phyloP scores from a whole-genome alignment of 2,797 vertebrate species.

The Siniperca undulata region DNA sequence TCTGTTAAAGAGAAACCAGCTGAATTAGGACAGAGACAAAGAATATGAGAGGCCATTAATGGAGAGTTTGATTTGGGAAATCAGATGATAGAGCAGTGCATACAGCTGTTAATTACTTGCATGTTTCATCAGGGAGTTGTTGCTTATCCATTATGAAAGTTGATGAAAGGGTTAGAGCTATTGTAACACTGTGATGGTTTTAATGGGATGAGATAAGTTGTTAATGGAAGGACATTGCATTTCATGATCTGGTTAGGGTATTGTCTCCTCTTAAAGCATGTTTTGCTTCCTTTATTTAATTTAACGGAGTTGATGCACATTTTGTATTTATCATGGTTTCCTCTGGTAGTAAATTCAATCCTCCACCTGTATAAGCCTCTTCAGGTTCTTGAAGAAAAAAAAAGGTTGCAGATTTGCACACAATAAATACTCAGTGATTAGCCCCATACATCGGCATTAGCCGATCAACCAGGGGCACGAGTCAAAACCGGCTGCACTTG shows the following conservation, averaged over 20 bases:
- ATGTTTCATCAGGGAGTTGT: conserved; percentile 4
- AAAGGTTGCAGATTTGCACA: conserved; percentile 13
- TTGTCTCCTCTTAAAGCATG: background rate
- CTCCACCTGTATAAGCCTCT: background rate
- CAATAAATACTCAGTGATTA: background rate
- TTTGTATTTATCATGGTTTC: background rate
- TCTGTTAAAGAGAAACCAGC: background rate
- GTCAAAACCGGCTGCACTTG: conserved; percentile 8
- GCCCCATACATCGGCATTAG: background rate
- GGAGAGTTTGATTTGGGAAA: conserved; percentile 11
- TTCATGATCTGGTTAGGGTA: background rate
- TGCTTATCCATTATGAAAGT: background rate
- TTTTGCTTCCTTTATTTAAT: conserved; percentile 14
- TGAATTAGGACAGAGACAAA: background rate
- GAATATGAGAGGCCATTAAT: background rate
- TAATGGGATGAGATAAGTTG: background rate
- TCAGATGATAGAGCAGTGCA: background rate
- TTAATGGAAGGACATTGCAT: background rate
- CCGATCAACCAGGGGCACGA: background rate
- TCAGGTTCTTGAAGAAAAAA: background rate
- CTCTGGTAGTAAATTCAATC: conserved; percentile 13
- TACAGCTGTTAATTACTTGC: conserved; percentile 15
- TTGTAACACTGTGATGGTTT: background rate
- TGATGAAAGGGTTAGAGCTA: conserved; percentile 9
- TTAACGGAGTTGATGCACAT: background rate